Conservation (phyloP, 2,888 invertebrate species). For the Cataglyphis albicans region DNA sequence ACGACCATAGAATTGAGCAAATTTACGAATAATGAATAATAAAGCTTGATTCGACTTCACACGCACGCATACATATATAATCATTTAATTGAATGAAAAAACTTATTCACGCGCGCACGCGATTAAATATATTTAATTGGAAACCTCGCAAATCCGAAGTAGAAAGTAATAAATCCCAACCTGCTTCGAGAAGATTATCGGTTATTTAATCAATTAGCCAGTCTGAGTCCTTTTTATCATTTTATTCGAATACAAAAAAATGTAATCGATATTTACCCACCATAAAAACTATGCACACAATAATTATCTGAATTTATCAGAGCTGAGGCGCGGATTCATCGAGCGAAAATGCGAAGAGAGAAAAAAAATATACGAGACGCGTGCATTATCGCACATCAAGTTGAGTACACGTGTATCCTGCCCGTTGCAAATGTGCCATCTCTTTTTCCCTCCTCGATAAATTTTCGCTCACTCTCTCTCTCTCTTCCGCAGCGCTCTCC, state of each 20-base stretch:
- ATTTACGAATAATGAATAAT: constrained; percentile 13
- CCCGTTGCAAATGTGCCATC: constrained; percentile 29
- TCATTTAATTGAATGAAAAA: not conserved
- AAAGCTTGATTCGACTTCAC: not conserved
- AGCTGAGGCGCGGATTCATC: not conserved
- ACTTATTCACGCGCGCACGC: not conserved
- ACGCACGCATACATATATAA: not conserved
- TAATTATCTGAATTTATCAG: constrained; percentile 14
- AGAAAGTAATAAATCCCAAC: not conserved
- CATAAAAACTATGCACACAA: not conserved
- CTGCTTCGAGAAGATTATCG: not conserved
- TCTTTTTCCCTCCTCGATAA: constrained; percentile 54
- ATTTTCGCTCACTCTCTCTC: constrained; percentile 58
- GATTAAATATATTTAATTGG: not conserved
- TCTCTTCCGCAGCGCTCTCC: constrained; percentile 48
- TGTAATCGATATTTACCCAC: not conserved
- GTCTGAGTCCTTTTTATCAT: not conserved
- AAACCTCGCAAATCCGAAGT: not conserved
- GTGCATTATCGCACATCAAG: constrained; percentile 60
- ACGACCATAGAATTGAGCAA: not conserved
- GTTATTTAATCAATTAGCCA: not conserved
- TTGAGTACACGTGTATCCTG: constrained; percentile 26
- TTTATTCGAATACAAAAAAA: constrained; percentile 1
- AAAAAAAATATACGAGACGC: constrained; percentile 54
- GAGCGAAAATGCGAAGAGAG: constrained; percentile 22